Percentiles rank a stretch among this genome's conserved stretches.
These are phyloP conservation scores for Aphidoletes aphidimyza DNA, from an alignment of 2,888 invertebrate species.

Conservation along the genomic window DNA sequence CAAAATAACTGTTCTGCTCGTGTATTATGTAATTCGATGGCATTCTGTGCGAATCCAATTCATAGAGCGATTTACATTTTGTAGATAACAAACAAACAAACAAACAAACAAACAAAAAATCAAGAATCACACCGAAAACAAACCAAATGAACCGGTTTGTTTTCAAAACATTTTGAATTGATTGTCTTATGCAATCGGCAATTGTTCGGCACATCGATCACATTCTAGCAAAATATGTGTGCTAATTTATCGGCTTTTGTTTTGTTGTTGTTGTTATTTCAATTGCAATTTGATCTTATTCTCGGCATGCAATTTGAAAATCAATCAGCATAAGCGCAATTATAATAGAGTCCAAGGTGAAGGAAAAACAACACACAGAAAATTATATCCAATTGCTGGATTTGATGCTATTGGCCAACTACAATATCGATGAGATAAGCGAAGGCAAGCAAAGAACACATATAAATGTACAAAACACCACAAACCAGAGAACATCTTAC, in stretches of 20 bases:
- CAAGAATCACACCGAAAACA: too few relatives aligned
- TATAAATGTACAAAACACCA: too few relatives aligned
- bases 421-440: too few relatives aligned
- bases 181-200: constrained; percentile 6
- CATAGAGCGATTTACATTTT: not conserved
- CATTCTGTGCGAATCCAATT: not conserved
- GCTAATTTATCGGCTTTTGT: too few relatives aligned
- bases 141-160: too few relatives aligned
- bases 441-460: too few relatives aligned
- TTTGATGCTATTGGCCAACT: constrained; percentile 36
- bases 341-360: constrained; percentile 19
- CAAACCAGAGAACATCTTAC: not conserved
- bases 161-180: too few relatives aligned
- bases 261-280: too few relatives aligned
- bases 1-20: not conserved
- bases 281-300: not conserved
- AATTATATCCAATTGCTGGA: not conserved
- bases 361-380: constrained; percentile 37
- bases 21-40: constrained; percentile 30
- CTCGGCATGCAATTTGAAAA: not conserved
- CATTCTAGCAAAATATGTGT: too few relatives aligned
- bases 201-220: too few relatives aligned
- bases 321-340: not conserved
- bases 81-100: not conserved
- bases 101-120: not conserved